A percentile compares a stretch with the other conserved stretches of the same genome.
phyloP scores from a whole-genome alignment of 2,888 invertebrate species.

The Julus scandinavius region DNA sequence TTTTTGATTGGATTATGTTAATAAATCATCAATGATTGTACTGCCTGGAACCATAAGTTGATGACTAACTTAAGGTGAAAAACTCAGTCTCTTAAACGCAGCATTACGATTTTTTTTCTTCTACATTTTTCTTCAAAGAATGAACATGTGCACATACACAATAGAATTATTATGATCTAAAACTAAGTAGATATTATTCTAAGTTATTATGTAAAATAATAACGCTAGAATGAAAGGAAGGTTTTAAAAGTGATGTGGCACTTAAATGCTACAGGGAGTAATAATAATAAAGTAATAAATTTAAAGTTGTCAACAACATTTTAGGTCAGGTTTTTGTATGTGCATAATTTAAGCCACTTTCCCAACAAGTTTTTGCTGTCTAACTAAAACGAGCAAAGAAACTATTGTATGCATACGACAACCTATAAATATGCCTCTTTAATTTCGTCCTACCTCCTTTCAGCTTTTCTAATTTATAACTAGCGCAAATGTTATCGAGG shows the following conservation, averaged over 20 bases:
- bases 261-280: neutral
- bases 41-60: no score
- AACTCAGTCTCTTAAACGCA: no score
- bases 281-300: neutral
- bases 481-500: neutral
- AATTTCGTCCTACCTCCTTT: neutral
- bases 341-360: neutral
- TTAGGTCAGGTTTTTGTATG: neutral
- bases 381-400: neutral
- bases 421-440: neutral
- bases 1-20: no score
- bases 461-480: constrained; percentile 13
- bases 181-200: neutral
- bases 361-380: neutral
- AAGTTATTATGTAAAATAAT: neutral
- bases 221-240: neutral
- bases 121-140: no score
- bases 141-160: no score
- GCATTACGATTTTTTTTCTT: no score
- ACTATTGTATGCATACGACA: neutral
- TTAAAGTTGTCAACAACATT: neutral
- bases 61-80: no score
- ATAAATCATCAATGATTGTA: no score
- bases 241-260: neutral
- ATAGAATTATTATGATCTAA: neutral